phyloP scores from a whole-genome alignment of 2,888 invertebrate species.

The Agonum fuliginosum region DNA sequence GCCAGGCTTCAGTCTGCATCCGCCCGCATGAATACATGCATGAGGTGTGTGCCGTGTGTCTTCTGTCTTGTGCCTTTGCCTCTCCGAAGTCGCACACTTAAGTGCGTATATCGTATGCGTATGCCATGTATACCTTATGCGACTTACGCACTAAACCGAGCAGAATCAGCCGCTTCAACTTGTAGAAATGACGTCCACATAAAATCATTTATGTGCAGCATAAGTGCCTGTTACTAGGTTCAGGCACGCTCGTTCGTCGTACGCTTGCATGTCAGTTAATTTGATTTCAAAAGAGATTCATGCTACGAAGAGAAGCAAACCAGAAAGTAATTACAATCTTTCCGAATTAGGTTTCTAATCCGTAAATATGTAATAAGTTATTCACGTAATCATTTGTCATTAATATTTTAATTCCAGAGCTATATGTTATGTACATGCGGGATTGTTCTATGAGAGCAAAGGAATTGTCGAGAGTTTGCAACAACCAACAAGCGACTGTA shows the following conservation, averaged over 20 bases:
- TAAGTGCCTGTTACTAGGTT: background rate
- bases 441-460: background rate
- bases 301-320: background rate
- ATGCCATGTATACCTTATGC: background rate
- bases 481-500: background rate
- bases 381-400: background rate
- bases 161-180: background rate
- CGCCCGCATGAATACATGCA: slow-evolving; percentile 64
- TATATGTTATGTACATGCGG: background rate
- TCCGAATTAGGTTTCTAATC: background rate
- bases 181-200: slow-evolving; percentile 9
- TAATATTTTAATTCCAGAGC: no score
- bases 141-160: slow-evolving; percentile 16
- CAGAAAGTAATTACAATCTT: background rate
- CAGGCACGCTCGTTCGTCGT: background rate
- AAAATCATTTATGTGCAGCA: slow-evolving; percentile 1
- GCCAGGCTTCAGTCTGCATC: slow-evolving; percentile 54
- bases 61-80: background rate
- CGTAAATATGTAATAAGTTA: slow-evolving; percentile 2
- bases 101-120: slow-evolving; percentile 1
- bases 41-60: slow-evolving; percentile 61
- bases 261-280: slow-evolving; percentile 6
- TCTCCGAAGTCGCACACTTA: background rate
- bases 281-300: background rate
- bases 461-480: background rate